Percentiles rank a stretch among this genome's conserved stretches.
Conservation (phyloP, 1,140 invertebrate genomes). For the Colletes latitarsis region DNA sequence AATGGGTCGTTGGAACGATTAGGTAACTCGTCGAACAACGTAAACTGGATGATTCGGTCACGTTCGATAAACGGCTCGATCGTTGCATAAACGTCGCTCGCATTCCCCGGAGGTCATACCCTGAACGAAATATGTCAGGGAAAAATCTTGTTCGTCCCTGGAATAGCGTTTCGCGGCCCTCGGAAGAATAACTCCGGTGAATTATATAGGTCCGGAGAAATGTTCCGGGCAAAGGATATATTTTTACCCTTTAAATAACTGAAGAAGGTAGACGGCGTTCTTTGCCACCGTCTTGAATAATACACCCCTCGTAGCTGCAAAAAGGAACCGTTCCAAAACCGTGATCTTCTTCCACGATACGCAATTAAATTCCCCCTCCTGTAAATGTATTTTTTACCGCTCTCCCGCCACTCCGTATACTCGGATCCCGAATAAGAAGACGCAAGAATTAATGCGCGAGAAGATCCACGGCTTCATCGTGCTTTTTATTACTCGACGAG, state of each 20-base stretch:
- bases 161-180: neutral
- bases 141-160: neutral
- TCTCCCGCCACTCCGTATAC: neutral
- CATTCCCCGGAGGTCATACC: neutral
- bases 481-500: too few species aligned
- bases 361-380: conserved; percentile 26
- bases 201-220: conserved; percentile 38
- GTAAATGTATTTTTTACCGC: conserved; percentile 24
- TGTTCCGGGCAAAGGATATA: conserved; percentile 35
- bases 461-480: neutral
- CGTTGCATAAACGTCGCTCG: neutral
- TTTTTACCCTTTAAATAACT: conserved; percentile 64
- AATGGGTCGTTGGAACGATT: too few species aligned
- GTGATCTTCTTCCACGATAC: conserved; percentile 33
- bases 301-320: conserved; percentile 45
- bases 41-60: too few species aligned
- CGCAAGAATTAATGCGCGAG: conserved; percentile 4
- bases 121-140: conserved; percentile 8
- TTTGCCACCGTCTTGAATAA: conserved; percentile 58
- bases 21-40: too few species aligned
- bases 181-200: conserved; percentile 41
- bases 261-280: conserved; percentile 55
- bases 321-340: conserved; percentile 42
- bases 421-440: neutral
- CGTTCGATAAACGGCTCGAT: conserved; percentile 7